Conservation (phyloP, 2,113 vertebrate genomes). For the Sula dactylatra region DNA sequence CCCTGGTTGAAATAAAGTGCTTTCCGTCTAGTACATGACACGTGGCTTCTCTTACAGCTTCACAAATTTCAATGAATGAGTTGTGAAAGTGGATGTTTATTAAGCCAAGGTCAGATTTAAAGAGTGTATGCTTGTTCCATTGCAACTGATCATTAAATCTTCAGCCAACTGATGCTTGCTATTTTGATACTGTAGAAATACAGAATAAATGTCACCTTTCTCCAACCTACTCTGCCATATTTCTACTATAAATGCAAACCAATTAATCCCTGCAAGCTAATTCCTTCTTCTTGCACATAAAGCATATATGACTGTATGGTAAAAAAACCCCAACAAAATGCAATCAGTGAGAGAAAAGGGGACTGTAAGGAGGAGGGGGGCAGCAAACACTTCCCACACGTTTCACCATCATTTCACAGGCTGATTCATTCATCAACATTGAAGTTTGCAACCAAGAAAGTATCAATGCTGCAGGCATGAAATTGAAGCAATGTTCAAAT, state of each 20-base stretch:
- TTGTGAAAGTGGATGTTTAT: not conserved
- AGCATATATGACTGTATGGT: not conserved
- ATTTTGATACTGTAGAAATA: not conserved
- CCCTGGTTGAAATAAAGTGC: not conserved
- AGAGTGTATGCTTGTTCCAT: not conserved
- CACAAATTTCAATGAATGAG: not conserved
- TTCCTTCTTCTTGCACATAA: not conserved
- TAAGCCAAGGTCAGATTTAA: not conserved
- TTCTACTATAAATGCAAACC: not conserved
- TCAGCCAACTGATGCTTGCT: not conserved
- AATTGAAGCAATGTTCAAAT: not conserved
- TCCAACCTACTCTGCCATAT: not conserved
- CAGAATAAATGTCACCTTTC: not conserved
- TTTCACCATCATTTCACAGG: not conserved
- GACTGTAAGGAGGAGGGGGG: not conserved
- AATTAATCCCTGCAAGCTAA: not conserved
- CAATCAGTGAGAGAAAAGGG: accelerated
- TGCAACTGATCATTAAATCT: not conserved
- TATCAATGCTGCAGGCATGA: not conserved
- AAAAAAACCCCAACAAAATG: accelerated
- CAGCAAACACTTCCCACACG: accelerated
- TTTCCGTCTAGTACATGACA: not conserved
- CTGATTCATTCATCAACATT: not conserved
- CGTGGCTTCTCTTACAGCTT: not conserved
- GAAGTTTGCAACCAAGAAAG: not conserved